phyloP scores from a whole-genome alignment of 2,888 invertebrate genomes.

The Leucozona laternaria region DNA sequence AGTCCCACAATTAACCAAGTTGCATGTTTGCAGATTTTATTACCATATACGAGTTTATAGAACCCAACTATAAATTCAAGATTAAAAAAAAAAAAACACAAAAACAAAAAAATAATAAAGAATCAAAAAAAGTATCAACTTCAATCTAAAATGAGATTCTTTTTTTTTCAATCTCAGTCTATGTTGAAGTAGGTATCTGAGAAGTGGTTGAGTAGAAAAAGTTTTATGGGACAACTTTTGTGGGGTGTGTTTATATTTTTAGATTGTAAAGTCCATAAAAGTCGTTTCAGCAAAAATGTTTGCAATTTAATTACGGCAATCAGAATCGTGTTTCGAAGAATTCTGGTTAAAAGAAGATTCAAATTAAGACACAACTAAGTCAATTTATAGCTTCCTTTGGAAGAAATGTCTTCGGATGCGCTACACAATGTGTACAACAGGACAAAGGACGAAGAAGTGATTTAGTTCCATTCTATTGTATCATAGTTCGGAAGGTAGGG shows the following conservation, averaged over 20 bases:
- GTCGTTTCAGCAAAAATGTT: conserved; percentile 44
- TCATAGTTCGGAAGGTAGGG: background rate
- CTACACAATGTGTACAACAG: background rate
- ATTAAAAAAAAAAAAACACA: background rate
- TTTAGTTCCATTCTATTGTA: background rate
- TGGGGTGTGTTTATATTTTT: conserved; percentile 27
- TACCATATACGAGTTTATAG: conserved; percentile 25
- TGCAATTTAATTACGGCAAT: conserved; percentile 70
- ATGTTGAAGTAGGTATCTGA: background rate
- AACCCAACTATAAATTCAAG: background rate
- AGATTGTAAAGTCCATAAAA: conserved; percentile 53
- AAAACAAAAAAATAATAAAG: background rate
- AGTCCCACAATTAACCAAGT: conserved; percentile 16
- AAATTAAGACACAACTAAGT: conserved; percentile 67
- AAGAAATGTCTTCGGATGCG: background rate
- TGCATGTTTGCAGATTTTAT: conserved; percentile 30
- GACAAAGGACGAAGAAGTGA: conserved; percentile 48
- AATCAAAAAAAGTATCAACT: conserved; percentile 5
- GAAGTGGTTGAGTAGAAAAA: background rate
- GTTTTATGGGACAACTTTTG: conserved; percentile 36
- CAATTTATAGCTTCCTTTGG: conserved; percentile 69
- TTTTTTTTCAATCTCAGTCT: background rate
- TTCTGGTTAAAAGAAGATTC: conserved; percentile 46
- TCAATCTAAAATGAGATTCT: conserved; percentile 9
- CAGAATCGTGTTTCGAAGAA: conserved; percentile 41